These are phyloP conservation scores for Monopterus albus DNA, from an alignment of 2,113 vertebrate genomes.

Conservation along the genomic window DNA sequence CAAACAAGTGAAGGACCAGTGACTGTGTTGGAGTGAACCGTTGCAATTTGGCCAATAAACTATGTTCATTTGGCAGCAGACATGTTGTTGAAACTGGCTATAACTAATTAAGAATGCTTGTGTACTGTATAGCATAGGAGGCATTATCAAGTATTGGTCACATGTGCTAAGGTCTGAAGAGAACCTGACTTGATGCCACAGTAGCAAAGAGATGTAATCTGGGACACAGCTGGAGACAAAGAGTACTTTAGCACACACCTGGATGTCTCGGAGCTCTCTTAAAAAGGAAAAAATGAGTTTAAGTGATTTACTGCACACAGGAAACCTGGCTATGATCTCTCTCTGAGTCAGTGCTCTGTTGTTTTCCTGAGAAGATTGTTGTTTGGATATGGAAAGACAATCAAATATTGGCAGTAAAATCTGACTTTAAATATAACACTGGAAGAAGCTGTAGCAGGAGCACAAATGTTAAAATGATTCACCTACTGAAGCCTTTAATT, in stretches of 20 bases:
- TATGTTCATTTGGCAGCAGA: constrained; percentile 1
- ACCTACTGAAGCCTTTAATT: not conserved
- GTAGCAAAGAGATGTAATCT: constrained; percentile 48
- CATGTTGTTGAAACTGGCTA: constrained; percentile 15
- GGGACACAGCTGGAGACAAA: constrained; percentile 51
- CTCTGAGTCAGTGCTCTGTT: constrained; percentile 23
- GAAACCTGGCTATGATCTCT: constrained; percentile 36
- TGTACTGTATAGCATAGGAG: not conserved
- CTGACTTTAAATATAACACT: constrained; percentile 20
- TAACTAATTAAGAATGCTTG: not conserved
- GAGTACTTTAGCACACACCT: constrained; percentile 57
- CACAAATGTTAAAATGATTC: constrained; percentile 34
- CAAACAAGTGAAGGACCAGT: not conserved
- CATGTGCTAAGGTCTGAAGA: constrained; percentile 9
- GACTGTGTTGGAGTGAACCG: not conserved
- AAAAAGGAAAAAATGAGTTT: constrained; percentile 44
- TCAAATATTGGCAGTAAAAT: constrained; percentile 28
- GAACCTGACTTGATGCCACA: constrained; percentile 48
- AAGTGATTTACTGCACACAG: constrained; percentile 53
- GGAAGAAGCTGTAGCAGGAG: constrained; percentile 9
- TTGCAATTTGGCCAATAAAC: not conserved
- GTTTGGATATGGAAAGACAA: constrained; percentile 48
- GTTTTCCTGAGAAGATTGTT: constrained; percentile 32
- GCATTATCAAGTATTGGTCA: constrained; percentile 6
- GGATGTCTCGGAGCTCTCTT: constrained; percentile 27